These are phyloP conservation scores for Drosophila prolongata DNA, from an alignment of 2,888 invertebrate genomes.

Conservation along the genomic window DNA sequence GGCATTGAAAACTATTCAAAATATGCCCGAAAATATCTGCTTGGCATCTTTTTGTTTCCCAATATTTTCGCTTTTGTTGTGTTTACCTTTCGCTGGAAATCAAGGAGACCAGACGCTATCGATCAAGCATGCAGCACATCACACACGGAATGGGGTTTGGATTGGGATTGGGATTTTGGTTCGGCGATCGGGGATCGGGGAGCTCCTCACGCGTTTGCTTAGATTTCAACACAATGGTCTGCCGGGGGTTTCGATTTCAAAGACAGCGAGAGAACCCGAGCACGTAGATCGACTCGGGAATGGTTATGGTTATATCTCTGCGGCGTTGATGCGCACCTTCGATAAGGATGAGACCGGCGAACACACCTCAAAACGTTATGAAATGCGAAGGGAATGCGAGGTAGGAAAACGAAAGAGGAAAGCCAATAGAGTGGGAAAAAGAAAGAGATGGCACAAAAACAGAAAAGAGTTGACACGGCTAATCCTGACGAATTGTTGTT, in stretches of 20 bases:
- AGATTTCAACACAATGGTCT: conserved; percentile 73
- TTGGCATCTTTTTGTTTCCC: conserved; percentile 58
- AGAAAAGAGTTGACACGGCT: conserved; percentile 50
- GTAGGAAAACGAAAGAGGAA: conserved; percentile 5
- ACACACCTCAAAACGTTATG: conserved; percentile 60
- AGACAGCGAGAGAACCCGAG: conserved; percentile 52
- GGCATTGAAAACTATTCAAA: conserved; percentile 77
- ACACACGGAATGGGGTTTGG: conserved; percentile 36
- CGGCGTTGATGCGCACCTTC: conserved; percentile 77
- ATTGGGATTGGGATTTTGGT: conserved; percentile 6
- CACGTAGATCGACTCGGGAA: conserved; percentile 58
- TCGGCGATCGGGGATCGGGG: conserved; percentile 27
- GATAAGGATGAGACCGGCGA: conserved; percentile 67
- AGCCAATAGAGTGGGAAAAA: conserved; percentile 14
- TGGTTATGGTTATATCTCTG: conserved; percentile 48
- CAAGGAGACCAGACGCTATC: conserved; percentile 58
- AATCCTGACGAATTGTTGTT: conserved; percentile 60
- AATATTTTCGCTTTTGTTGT: conserved; percentile 35
- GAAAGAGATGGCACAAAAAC: conserved; percentile 16
- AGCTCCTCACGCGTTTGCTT: conserved; percentile 40
- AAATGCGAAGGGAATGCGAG: conserved; percentile 13
- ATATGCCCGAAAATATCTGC: conserved; percentile 61
- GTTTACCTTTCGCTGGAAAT: conserved; percentile 66
- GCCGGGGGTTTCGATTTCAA: conserved; percentile 66
- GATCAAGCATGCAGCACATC: conserved; percentile 69